A percentile compares a stretch with the other conserved stretches of the same genome.
phyloP scores from a whole-genome alignment of 2,888 invertebrate genomes.

The Zelleria hepariella region DNA sequence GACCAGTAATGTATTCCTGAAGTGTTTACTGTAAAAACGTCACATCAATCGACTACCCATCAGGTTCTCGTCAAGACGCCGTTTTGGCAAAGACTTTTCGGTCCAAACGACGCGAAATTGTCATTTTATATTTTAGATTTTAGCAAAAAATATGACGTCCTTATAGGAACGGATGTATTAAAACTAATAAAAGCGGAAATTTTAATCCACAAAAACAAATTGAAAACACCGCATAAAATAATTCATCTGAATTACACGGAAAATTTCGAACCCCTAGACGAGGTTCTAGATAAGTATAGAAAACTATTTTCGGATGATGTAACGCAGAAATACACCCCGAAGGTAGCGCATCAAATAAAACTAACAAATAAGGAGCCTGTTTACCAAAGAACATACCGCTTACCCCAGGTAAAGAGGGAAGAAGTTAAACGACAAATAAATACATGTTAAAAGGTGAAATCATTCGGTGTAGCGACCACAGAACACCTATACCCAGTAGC shows the following conservation, averaged over 20 bases:
- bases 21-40: constrained; percentile 11
- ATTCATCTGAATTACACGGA: not conserved
- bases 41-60: too few species aligned
- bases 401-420: constrained; percentile 7
- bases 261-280: not conserved
- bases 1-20: constrained; percentile 9
- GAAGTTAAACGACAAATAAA: constrained; percentile 17
- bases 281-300: not conserved
- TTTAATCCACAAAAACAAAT: constrained; percentile 10
- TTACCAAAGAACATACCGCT: constrained; percentile 12
- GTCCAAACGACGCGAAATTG: too few species aligned
- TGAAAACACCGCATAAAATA: constrained; percentile 5
- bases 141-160: constrained; percentile 2
- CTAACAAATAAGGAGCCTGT: constrained; percentile 17
- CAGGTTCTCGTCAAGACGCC: too few species aligned
- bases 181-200: constrained; percentile 13
- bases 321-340: too few species aligned
- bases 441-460: constrained; percentile 16
- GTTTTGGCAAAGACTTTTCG: too few species aligned
- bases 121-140: too few species aligned
- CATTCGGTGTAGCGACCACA: constrained; percentile 11
- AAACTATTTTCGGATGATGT: not conserved
- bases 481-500: too few species aligned
- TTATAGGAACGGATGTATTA: not conserved
- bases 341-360: too few species aligned